A percentile compares a stretch with the other conserved stretches of the same genome.
phyloP scores from a whole-genome alignment of 2,797 vertebrate genomes.

The Micropoecilia bifurca region DNA sequence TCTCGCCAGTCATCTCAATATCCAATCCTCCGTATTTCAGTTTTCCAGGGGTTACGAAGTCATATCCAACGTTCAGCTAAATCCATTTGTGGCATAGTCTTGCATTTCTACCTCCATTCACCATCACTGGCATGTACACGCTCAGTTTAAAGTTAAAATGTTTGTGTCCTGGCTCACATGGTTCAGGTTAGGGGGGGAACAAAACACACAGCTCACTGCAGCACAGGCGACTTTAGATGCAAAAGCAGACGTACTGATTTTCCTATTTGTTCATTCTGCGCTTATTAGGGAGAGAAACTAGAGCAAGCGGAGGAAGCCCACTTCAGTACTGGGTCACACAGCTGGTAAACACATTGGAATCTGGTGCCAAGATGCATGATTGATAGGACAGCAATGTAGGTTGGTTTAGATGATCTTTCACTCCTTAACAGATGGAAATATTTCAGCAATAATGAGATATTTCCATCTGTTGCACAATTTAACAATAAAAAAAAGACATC shows the following conservation, averaged over 20 bases:
- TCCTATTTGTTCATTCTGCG: neutral
- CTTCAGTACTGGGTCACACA: conserved; percentile 4
- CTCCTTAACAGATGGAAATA: conserved; percentile 6
- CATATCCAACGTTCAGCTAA: conserved; percentile 31
- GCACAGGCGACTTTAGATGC: neutral
- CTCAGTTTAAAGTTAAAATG: conserved; percentile 2
- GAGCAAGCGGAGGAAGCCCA: conserved; percentile 7
- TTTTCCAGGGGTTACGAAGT: conserved; percentile 13
- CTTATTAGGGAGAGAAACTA: conserved; percentile 1
- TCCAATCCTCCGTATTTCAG: conserved; percentile 21
- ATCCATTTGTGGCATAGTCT: conserved; percentile 29
- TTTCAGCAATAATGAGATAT: neutral
- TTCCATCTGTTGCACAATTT: neutral
- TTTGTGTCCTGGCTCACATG: neutral
- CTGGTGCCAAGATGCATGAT: conserved; percentile 1
- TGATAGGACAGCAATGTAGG: neutral
- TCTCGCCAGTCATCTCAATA: conserved; percentile 21
- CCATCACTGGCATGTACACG: conserved; percentile 19
- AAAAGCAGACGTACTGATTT: conserved; percentile 7
- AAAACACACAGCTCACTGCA: conserved; percentile 8
- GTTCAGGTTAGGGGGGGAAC: conserved; percentile 12
- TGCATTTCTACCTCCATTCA: conserved; percentile 43
- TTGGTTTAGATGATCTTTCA: neutral
- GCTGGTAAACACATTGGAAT: conserved; percentile 14
- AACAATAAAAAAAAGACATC: neutral